Evolutionary conservation across 2,113 vertebrate species (phyloP), one percentile per base, ranked within the genome.

Genomic region (Tylochromis polylepis): DNA sequence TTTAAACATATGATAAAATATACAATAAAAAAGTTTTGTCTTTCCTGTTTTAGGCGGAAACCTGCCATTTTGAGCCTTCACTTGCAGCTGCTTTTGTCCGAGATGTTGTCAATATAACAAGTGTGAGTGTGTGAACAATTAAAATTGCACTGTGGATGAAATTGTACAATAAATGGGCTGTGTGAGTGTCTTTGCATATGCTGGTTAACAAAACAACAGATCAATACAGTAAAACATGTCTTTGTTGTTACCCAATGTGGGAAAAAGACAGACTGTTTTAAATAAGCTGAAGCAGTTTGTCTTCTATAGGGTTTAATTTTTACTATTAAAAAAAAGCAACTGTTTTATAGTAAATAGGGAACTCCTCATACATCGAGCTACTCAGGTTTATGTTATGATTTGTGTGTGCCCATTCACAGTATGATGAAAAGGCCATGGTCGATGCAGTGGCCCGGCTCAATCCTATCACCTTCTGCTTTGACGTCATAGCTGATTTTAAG

Each of bases 381-480:
- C 27, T 77, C 72, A 1, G 15, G 18, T 53, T 18, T 11, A 51
- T 51, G 29, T n/a, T 77, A n/a, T 51, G 20, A 75, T 49, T 75
- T 75, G 6, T 79, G 5, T 81, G 29, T 59, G 24, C 46, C 5
- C 4, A 11, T 81, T 41, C 22, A 46, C 79, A 98, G 97, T 96
- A 97, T 0, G 97, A 98, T 0, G 98, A 98, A 87, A 92, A 89
- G 0, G 94, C 95, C 2, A 97, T 98, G 96, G 95, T 97, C 24
- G 97, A 98, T 41, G 97, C 97, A 0, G 97, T 98, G 91, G 97
- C 97, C 59, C 88, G 90, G n/a, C 86, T 97, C 92, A 98, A 98
- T 88, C 98, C 98, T 0, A 96, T 98, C 91, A 98, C 97, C 94
- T 96, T 98, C 31, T 97, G 96, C 0, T 98, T 97, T 5, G 93